Percentiles rank a stretch among this genome's conserved stretches.
phyloP scores from a whole-genome alignment of 2,113 vertebrate species.

The Pristiophorus japonicus region DNA sequence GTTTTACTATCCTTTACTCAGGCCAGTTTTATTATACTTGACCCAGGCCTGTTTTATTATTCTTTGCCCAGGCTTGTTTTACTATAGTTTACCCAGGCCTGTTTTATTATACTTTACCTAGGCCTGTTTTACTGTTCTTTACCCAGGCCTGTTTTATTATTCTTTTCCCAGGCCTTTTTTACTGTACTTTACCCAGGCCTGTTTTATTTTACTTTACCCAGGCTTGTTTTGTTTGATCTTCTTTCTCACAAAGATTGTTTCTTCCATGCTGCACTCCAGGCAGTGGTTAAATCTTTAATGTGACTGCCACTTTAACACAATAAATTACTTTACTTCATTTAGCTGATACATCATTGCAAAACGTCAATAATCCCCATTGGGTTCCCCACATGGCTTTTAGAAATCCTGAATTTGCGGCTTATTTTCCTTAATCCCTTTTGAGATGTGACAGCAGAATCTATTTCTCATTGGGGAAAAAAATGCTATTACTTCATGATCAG shows the following conservation, averaged over 20 bases:
- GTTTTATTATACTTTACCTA: too few relatives aligned
- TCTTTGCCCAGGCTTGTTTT: too few relatives aligned
- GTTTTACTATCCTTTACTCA: too few relatives aligned
- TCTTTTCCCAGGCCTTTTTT: too few relatives aligned
- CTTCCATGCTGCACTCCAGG: not conserved
- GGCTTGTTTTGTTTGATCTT: not conserved
- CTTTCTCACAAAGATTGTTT: not conserved
- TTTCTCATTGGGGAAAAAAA: not conserved
- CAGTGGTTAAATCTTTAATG: conserved; percentile 42
- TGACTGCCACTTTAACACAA: conserved; percentile 45
- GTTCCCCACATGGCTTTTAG: not conserved
- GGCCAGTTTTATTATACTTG: too few relatives aligned
- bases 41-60: too few relatives aligned
- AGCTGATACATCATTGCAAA: conserved; percentile 39
- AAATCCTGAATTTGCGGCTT: conserved; percentile 7
- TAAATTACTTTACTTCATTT: conserved; percentile 44
- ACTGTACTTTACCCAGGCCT: not conserved
- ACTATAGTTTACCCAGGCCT: too few relatives aligned
- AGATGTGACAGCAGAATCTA: not conserved
- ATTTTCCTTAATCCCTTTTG: not conserved
- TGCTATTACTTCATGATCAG: not conserved
- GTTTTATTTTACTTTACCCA: not conserved
- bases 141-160: too few relatives aligned
- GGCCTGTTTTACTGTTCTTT: too few relatives aligned
- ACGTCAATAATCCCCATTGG: not conserved